Conservation (phyloP, 2,113 vertebrate genomes). For the Melanostigma gelatinosum region DNA sequence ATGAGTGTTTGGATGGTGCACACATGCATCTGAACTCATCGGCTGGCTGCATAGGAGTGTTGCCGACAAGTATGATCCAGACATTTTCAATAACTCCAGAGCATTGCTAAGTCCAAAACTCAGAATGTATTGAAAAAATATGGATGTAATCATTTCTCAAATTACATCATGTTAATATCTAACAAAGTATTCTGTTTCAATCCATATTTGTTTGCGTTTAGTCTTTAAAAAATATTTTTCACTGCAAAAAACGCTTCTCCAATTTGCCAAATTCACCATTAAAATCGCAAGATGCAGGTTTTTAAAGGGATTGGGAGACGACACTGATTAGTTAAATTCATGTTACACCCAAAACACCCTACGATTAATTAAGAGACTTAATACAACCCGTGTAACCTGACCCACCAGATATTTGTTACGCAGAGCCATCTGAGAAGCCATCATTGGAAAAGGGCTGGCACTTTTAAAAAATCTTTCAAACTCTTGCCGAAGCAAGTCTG, state of each 20-base stretch:
- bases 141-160: no score
- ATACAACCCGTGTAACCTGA: not conserved
- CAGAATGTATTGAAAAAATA: no score
- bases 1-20: not conserved
- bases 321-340: not conserved
- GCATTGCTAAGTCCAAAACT: not conserved
- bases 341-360: not conserved
- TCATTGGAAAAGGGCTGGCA: not conserved
- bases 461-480: not conserved
- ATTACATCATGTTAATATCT: no score
- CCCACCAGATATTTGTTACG: not conserved
- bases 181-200: not conserved
- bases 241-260: not conserved
- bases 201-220: not conserved
- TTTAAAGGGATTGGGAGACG: not conserved
- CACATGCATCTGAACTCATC: not conserved
- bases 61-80: no score
- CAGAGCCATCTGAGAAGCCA: not conserved
- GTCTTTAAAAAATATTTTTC: not conserved
- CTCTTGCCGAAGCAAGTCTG: not conserved
- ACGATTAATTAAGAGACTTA: not conserved
- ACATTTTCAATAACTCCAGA: not conserved
- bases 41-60: no score
- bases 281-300: not conserved
- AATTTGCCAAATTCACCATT: not conserved